phyloP scores from a whole-genome alignment of 2,797 vertebrate genomes.

The Rhincodon typus region DNA sequence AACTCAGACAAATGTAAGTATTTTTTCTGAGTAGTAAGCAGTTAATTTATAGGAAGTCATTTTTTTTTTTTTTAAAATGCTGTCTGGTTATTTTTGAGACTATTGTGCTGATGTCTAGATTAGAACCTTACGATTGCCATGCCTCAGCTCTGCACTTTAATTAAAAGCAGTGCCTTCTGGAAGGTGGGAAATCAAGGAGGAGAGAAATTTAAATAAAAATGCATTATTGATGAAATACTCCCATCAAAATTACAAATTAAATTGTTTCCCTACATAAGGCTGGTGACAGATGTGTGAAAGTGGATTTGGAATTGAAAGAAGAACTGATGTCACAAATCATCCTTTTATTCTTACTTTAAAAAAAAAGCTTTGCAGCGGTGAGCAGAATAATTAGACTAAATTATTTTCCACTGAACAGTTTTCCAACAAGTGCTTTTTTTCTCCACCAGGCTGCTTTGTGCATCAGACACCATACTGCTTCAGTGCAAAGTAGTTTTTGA shows the following conservation, averaged over 20 bases:
- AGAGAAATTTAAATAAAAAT: not conserved
- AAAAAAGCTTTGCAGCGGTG: not conserved
- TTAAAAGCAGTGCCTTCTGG: not conserved
- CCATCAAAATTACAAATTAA: not conserved
- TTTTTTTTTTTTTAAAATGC: no score
- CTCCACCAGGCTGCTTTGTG: not conserved
- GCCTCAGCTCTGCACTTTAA: not conserved
- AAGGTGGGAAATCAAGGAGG: not conserved
- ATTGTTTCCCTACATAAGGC: not conserved
- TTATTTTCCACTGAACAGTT: not conserved
- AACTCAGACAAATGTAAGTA: not conserved
- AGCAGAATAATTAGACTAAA: not conserved
- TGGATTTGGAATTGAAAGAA: not conserved
- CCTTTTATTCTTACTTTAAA: not conserved
- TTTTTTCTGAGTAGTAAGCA: not conserved
- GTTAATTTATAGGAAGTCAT: not conserved
- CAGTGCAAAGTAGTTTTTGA: not conserved
- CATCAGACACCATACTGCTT: not conserved
- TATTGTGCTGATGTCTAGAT: not conserved
- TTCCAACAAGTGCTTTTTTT: not conserved
- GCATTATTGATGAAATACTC: not conserved
- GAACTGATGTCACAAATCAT: not conserved
- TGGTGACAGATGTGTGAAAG: not conserved
- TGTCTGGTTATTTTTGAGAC: no score
- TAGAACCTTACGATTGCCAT: not conserved